These are phyloP conservation scores for Syrphus vitripennis DNA, from an alignment of 2,888 invertebrate species.

Conservation along the genomic window DNA sequence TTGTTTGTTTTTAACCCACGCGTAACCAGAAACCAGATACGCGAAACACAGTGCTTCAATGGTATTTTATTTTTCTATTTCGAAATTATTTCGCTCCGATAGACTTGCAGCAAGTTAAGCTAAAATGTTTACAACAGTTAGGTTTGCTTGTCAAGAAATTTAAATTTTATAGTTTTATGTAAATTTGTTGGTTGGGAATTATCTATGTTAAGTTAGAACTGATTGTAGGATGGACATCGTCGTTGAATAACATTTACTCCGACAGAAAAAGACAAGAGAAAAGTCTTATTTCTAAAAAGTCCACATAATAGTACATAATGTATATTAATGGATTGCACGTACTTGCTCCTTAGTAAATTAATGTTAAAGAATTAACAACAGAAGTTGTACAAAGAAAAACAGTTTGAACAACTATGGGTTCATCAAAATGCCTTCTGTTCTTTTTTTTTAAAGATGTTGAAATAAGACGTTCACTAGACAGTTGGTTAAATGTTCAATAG, in stretches of 20 bases:
- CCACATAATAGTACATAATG: no score
- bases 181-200: neutral
- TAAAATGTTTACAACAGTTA: conserved; percentile 1
- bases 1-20: conserved; percentile 15
- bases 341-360: no score
- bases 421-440: no score
- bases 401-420: no score
- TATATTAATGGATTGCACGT: no score
- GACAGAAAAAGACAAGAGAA: no score
- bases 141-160: neutral
- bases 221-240: neutral
- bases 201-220: neutral
- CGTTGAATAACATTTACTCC: neutral
- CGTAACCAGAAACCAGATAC: conserved; percentile 37
- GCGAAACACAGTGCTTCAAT: neutral
- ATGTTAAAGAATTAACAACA: no score
- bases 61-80: neutral
- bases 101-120: neutral
- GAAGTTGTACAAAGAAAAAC: no score
- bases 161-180: neutral
- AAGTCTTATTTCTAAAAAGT: no score
- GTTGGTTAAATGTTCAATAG: no score
- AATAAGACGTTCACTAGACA: no score
- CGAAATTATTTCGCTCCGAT: neutral
- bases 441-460: no score